These are phyloP conservation scores for Coenonympha arcania DNA, from an alignment of 2,888 invertebrate genomes.

Conservation along the genomic window DNA sequence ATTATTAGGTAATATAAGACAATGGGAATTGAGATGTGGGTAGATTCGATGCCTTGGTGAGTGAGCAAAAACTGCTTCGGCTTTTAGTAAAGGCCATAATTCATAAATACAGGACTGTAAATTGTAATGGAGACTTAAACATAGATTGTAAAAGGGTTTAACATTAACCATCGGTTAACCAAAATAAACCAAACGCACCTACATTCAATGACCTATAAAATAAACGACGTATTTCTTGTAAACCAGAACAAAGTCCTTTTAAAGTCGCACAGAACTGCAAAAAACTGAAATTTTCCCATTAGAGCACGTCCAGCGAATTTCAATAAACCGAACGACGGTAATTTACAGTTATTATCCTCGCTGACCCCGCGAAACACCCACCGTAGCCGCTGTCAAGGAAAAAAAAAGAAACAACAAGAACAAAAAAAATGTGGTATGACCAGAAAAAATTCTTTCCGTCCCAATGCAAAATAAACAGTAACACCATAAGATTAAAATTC, in stretches of 20 bases:
- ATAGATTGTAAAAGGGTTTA: too few species aligned
- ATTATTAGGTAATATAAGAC: too few species aligned
- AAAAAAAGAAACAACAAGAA: conserved; percentile 41
- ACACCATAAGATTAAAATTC: conserved; percentile 32
- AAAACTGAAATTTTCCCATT: conserved; percentile 52
- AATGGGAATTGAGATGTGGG: too few species aligned
- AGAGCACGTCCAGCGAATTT: conserved; percentile 62
- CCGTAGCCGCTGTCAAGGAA: conserved; percentile 62
- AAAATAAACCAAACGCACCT: too few species aligned
- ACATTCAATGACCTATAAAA: too few species aligned
- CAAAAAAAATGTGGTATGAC: conserved; percentile 67
- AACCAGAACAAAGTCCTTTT: conserved; percentile 1
- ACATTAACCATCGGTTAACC: too few species aligned
- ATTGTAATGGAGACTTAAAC: too few species aligned
- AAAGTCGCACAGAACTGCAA: conserved; percentile 7
- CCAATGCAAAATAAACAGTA: conserved; percentile 41
- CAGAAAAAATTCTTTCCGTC: conserved; percentile 48
- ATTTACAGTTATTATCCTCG: conserved; percentile 73
- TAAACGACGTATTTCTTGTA: too few species aligned
- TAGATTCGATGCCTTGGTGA: too few species aligned
- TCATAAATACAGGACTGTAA: too few species aligned
- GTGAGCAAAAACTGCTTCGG: too few species aligned
- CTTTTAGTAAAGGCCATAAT: too few species aligned
- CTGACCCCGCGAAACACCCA: conserved; percentile 74
- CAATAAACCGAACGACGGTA: conserved; percentile 70